These are phyloP conservation scores for Serrognathus titanus DNA, from an alignment of 2,888 invertebrate species.

Conservation along the genomic window DNA sequence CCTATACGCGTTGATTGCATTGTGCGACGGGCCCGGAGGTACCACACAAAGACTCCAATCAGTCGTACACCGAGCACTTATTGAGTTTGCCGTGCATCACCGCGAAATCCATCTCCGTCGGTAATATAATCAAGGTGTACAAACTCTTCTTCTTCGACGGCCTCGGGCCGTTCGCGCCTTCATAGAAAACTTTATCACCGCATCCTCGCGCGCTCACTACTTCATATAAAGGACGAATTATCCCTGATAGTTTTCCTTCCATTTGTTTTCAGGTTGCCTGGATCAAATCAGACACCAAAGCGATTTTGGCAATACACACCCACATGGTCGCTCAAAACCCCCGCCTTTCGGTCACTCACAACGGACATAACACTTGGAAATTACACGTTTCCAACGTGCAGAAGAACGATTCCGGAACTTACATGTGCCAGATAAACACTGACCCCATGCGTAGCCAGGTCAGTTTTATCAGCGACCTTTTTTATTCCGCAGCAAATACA, in stretches of 20 bases:
- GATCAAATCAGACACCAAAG: constrained; percentile 89
- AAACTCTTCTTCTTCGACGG: constrained; percentile 30
- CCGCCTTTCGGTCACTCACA: constrained; percentile 82
- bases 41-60: constrained; percentile 50
- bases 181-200: constrained; percentile 34
- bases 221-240: constrained; percentile 1
- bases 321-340: constrained; percentile 87
- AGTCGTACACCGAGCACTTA: constrained; percentile 48
- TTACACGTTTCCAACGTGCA: constrained; percentile 87
- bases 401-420: constrained; percentile 86
- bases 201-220: constrained; percentile 8
- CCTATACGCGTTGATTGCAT: constrained; percentile 48
- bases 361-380: constrained; percentile 92
- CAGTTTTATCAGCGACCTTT: constrained; percentile 34
- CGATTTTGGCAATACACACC: constrained; percentile 84
- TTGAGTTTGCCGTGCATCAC: constrained; percentile 48
- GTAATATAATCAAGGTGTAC: constrained; percentile 46
- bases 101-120: constrained; percentile 41
- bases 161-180: constrained; percentile 23
- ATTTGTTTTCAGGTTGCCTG: constrained; percentile 71
- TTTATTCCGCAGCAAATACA: no score
- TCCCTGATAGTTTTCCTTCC: constrained; percentile 8
- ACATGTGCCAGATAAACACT: constrained; percentile 93
- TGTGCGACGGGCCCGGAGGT: constrained; percentile 45
- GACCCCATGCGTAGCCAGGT: constrained; percentile 89